Percentiles rank a stretch among this genome's conserved stretches.
Conservation (phyloP, 2,113 vertebrate species). For the Pteronura brasiliensis region DNA sequence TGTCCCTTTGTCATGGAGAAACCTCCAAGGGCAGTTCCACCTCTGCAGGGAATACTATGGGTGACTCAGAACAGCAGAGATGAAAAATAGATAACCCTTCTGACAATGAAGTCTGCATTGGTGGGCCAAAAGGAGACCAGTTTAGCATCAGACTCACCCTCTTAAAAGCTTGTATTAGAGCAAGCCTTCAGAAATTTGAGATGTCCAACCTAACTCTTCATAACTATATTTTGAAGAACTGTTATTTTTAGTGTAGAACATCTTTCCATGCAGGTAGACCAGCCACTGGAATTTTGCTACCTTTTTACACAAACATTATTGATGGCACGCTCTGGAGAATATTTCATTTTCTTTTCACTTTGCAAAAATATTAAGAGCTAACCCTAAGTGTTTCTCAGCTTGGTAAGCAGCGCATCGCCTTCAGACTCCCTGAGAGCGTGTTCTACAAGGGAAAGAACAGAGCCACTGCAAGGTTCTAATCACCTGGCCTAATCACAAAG, state of each 20-base stretch:
- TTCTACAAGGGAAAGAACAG: conserved; percentile 19
- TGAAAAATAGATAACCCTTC: neutral
- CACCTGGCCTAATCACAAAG: conserved; percentile 29
- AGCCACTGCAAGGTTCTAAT: conserved; percentile 12
- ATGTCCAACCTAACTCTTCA: neutral
- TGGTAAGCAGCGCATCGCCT: neutral
- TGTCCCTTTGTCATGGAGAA: neutral
- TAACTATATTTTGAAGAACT: neutral
- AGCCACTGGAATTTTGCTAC: neutral
- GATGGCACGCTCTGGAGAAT: conserved; percentile 10
- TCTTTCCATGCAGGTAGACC: neutral
- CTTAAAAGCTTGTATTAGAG: neutral
- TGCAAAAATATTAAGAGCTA: conserved; percentile 18
- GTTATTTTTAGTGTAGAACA: neutral
- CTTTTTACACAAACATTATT: neutral
- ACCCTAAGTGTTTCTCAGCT: neutral
- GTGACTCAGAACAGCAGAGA: neutral
- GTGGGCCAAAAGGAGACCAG: neutral
- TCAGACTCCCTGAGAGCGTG: neutral
- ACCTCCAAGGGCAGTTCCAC: neutral
- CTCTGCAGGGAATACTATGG: neutral
- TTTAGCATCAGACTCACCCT: neutral
- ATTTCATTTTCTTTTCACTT: conserved; percentile 48
- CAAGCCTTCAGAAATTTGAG: conserved; percentile 4
- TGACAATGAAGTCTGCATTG: neutral